Conservation (phyloP, 2,797 vertebrate species). For the Zenarchopterus dispar region DNA sequence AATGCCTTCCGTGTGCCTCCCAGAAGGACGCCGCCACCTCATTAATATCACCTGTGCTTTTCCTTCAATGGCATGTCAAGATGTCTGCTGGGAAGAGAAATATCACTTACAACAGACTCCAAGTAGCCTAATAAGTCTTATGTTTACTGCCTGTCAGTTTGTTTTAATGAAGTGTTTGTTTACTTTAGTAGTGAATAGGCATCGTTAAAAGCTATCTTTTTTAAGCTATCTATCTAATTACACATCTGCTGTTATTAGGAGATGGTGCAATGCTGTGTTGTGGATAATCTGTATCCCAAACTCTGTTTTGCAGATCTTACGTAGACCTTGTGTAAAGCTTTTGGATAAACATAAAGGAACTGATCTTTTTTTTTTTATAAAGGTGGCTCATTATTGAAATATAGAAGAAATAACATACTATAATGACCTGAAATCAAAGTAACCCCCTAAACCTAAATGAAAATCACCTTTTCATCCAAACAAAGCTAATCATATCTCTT, state of each 20-base stretch:
- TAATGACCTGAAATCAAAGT: slow-evolving; percentile 11
- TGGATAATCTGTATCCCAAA: neutral
- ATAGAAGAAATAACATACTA: neutral
- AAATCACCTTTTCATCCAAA: slow-evolving; percentile 16
- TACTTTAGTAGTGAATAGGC: neutral
- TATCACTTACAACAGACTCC: neutral
- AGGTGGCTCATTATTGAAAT: slow-evolving; percentile 1
- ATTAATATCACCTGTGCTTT: slow-evolving; percentile 21
- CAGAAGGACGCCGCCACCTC: neutral
- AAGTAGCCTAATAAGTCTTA: neutral
- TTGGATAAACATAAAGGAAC: slow-evolving; percentile 10
- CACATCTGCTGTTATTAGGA: too few species aligned
- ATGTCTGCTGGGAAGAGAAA: neutral
- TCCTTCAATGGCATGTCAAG: slow-evolving; percentile 3
- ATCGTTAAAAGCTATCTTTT: neutral
- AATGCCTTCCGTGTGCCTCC: neutral
- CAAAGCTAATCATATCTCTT: neutral
- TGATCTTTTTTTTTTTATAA: neutral
- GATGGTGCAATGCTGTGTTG: neutral
- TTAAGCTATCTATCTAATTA: neutral
- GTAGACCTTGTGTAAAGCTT: neutral
- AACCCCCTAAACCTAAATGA: slow-evolving; percentile 1
- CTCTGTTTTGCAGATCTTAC: slow-evolving; percentile 2
- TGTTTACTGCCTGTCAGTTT: neutral
- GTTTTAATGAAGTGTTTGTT: neutral